Percentiles rank a stretch among this genome's conserved stretches.
Conservation (phyloP, 2,888 invertebrate genomes). For the Cephonodes hylas region DNA sequence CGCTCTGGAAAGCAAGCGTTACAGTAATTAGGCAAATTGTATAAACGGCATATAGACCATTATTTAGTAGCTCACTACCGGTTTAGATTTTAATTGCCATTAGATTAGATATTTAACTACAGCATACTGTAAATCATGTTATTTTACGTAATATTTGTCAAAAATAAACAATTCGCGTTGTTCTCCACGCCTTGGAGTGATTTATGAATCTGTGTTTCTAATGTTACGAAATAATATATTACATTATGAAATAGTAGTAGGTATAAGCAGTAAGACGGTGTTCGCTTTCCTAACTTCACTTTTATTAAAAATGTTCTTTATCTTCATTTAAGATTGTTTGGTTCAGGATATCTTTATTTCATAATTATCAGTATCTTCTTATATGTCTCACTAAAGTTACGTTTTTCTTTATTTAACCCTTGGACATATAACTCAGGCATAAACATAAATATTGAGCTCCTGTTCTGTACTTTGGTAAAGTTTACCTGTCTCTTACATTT, state of each 20-base stretch:
- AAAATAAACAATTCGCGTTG: constrained; percentile 39
- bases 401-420: no score
- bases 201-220: constrained; percentile 25
- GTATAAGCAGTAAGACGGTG: no score
- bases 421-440: no score
- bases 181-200: constrained; percentile 20
- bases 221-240: constrained; percentile 18
- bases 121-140: constrained; percentile 39
- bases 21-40: constrained; percentile 67
- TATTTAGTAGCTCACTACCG: constrained; percentile 53
- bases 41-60: constrained; percentile 60
- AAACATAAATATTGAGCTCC: no score
- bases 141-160: constrained; percentile 36
- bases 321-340: no score
- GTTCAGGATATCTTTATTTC: no score
- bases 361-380: no score
- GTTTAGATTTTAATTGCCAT: constrained; percentile 58
- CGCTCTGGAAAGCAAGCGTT: constrained; percentile 58
- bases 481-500: no score
- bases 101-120: constrained; percentile 44
- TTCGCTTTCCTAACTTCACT: no score
- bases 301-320: no score
- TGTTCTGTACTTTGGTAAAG: neutral
- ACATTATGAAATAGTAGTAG: no score
- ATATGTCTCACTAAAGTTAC: no score